These are phyloP conservation scores for Prionailurus viverrinus DNA, from an alignment of 2,113 vertebrate genomes.

Conservation along the genomic window DNA sequence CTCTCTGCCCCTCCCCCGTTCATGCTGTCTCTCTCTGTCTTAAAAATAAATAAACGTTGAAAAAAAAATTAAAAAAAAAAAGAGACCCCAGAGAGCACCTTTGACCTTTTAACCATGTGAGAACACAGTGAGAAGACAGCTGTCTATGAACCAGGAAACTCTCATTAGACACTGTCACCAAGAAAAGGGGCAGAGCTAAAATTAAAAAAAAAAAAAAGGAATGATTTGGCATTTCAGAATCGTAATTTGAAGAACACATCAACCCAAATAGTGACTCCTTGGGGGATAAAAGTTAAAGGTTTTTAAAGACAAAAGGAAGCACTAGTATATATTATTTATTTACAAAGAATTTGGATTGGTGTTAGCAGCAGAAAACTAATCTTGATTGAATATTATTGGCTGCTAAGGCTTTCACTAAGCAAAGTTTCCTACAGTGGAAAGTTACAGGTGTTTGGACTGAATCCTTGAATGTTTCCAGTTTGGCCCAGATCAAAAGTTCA, in stretches of 20 bases:
- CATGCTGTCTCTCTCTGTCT: no score
- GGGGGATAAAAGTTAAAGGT: background rate
- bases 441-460: background rate
- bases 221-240: background rate
- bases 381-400: background rate
- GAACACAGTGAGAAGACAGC: background rate
- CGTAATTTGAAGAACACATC: background rate
- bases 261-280: background rate
- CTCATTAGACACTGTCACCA: background rate
- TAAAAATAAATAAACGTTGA: no score
- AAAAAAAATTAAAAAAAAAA: no score
- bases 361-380: background rate
- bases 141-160: background rate
- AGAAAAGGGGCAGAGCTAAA: background rate
- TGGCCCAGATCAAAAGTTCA: background rate
- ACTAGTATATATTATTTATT: background rate
- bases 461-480: background rate
- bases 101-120: background rate
- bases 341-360: background rate
- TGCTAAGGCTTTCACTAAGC: background rate
- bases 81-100: background rate
- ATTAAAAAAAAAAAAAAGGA: background rate
- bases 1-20: no score
- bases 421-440: background rate
- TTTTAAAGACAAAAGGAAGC: background rate